phyloP scores from a whole-genome alignment of 2,797 vertebrate genomes.

The Petrocephalus schoutedeni region DNA sequence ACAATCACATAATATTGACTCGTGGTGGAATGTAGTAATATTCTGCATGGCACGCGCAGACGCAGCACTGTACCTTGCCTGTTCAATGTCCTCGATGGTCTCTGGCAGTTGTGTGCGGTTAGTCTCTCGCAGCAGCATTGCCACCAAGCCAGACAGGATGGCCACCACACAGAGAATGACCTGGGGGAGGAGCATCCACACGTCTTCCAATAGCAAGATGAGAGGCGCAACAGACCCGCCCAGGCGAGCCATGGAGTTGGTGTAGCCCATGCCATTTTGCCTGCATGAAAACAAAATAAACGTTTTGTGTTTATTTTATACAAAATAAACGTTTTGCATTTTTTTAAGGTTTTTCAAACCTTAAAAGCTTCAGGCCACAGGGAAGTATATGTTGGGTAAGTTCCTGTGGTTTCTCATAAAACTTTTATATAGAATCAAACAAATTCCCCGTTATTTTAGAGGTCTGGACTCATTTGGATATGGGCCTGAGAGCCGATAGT shows the following conservation, averaged over 20 bases:
- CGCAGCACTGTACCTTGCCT: slow-evolving; percentile 47
- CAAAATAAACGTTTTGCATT: neutral
- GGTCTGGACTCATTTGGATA: neutral
- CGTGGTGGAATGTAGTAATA: neutral
- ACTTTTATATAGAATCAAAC: neutral
- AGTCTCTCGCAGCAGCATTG: slow-evolving; percentile 74
- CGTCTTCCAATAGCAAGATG: slow-evolving; percentile 68
- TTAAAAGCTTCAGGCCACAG: neutral
- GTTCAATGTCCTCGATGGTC: slow-evolving; percentile 76
- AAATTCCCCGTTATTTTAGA: neutral
- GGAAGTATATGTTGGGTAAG: neutral
- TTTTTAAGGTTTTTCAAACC: neutral
- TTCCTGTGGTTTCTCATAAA: neutral
- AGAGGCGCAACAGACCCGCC: slow-evolving; percentile 71
- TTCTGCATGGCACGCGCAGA: neutral
- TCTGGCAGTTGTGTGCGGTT: slow-evolving; percentile 62
- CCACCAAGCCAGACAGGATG: slow-evolving; percentile 53
- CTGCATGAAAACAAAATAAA: slow-evolving; percentile 47
- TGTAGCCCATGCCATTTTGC: slow-evolving; percentile 76
- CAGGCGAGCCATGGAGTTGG: slow-evolving; percentile 64
- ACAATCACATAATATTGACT: neutral
- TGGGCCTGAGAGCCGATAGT: neutral
- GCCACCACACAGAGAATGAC: slow-evolving; percentile 57
- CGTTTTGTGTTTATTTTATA: neutral
- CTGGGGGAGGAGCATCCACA: slow-evolving; percentile 69